phyloP scores from a whole-genome alignment of 2,888 invertebrate species.

The Leucozona laternaria region DNA sequence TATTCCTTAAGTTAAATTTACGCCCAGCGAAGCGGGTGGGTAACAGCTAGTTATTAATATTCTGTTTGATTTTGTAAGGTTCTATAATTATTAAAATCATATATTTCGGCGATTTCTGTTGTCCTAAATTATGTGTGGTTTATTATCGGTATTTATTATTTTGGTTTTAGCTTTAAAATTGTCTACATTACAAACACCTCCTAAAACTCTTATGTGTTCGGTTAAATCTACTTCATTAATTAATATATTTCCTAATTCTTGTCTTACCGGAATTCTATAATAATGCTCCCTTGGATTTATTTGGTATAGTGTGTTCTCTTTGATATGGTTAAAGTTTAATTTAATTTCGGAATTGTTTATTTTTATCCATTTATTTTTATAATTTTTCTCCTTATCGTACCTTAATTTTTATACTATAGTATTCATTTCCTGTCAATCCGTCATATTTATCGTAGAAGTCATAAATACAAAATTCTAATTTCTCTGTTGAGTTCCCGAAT shows the following conservation, averaged over 20 bases:
- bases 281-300: conserved; percentile 25
- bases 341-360: conserved; percentile 16
- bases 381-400: background rate
- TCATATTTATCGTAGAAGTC: conserved; percentile 28
- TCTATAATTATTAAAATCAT: conserved; percentile 12
- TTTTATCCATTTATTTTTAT: conserved; percentile 10
- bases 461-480: conserved; percentile 8
- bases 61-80: background rate
- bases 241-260: conserved; percentile 7
- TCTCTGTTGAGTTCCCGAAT: conserved; percentile 10
- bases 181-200: background rate
- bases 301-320: conserved; percentile 27
- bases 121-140: conserved; percentile 12
- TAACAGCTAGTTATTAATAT: no score
- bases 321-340: conserved; percentile 13
- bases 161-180: conserved; percentile 16
- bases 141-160: conserved; percentile 20
- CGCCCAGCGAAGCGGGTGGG: no score
- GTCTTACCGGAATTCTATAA: conserved; percentile 19
- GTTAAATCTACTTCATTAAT: conserved; percentile 6
- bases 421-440: conserved; percentile 11
- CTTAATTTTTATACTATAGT: background rate
- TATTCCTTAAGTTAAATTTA: no score
- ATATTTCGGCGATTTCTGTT: conserved; percentile 33
- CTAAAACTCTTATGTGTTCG: background rate